Base-by-base conservation (phyloP, 2,113 vertebrate genomes). In the Strix aluco region DNA sequence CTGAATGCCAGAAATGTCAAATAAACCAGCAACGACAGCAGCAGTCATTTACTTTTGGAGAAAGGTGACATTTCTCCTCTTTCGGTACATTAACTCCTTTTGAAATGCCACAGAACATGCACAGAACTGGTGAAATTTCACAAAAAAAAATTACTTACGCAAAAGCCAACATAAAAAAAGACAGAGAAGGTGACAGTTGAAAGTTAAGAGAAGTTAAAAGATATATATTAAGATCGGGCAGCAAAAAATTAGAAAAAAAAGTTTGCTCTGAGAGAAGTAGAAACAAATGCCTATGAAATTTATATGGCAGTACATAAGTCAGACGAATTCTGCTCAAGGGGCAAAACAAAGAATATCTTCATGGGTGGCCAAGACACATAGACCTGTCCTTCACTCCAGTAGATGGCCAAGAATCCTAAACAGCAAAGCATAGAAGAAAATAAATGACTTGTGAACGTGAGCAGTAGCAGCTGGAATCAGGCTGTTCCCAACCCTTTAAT, bases 381-480 rank as follows among this genome's bases (percentile, higher is more conserved):
- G 90, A 89, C 23, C 11, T 79, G 72, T 92, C 82, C 86, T 79
- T 54, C 42, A 52, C 15, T 71, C 38, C 55, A 61, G 51, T 15
- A 92, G 72, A 88, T 81, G 40, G 61, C 61, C 57, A 81, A 75
- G 86, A 92, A 92, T 86, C 72, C 81, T 88, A 79, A 95, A 95
- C 83, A 96, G 92, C 88, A 93, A 96, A 89, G 20, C 52, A 72
- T 0, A 87, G 52, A 44, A 61, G 80, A 87, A 95, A 94, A 94
- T 93, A 96, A 92, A 95, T 74, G 90, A 67, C 69, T 52, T 81
- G 61, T 71, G 77, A 89, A 84, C 14, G 9, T 87, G 95, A 96
- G 88, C 25, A 89, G 46, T 26, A 89, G 92, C 96, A 91, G 83
- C 92, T 94, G 86, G 95, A 94, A 92, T 49, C 49, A n/a, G 57